These are phyloP conservation scores for Atherix ibis DNA, from an alignment of 2,888 invertebrate genomes.

Conservation along the genomic window DNA sequence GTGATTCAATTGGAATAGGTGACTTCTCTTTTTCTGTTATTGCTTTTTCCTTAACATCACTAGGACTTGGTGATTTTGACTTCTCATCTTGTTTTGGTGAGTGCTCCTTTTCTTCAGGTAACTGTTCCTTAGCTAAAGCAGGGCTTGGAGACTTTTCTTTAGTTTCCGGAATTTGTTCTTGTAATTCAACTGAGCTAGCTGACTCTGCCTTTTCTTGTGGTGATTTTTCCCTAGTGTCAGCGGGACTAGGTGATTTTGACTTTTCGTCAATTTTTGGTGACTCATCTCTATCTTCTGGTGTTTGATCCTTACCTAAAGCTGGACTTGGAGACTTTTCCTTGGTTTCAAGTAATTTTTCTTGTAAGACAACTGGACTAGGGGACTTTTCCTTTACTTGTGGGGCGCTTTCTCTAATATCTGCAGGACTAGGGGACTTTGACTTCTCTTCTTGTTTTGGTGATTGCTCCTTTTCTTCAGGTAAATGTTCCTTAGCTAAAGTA, in stretches of 20 bases:
- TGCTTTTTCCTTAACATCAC: too few relatives aligned
- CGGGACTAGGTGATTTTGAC: not conserved
- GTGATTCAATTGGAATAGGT: slow-evolving; percentile 1
- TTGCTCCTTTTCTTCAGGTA: not conserved
- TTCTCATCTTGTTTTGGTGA: not conserved
- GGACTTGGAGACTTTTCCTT: not conserved
- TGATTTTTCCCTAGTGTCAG: slow-evolving; percentile 26
- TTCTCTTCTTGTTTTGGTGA: not conserved
- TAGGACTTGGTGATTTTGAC: not conserved
- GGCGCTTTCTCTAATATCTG: not conserved
- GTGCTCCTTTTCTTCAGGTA: not conserved
- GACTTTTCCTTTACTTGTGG: not conserved
- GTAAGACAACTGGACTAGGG: not conserved
- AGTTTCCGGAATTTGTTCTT: too few relatives aligned
- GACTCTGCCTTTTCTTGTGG: not conserved
- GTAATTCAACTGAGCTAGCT: too few relatives aligned
- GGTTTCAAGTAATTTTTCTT: too few relatives aligned
- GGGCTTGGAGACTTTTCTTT: not conserved
- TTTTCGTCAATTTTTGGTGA: slow-evolving; percentile 14
- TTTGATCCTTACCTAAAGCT: not conserved
- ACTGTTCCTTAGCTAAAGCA: too few relatives aligned
- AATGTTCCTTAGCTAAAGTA: too few relatives aligned
- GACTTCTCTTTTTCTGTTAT: not conserved
- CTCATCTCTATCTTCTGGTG: not conserved
- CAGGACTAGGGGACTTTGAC: not conserved